Percentiles rank a stretch among this genome's conserved stretches.
Evolutionary conservation across 1,140 invertebrate species (phyloP).

Genomic region (Planococcus citri): DNA sequence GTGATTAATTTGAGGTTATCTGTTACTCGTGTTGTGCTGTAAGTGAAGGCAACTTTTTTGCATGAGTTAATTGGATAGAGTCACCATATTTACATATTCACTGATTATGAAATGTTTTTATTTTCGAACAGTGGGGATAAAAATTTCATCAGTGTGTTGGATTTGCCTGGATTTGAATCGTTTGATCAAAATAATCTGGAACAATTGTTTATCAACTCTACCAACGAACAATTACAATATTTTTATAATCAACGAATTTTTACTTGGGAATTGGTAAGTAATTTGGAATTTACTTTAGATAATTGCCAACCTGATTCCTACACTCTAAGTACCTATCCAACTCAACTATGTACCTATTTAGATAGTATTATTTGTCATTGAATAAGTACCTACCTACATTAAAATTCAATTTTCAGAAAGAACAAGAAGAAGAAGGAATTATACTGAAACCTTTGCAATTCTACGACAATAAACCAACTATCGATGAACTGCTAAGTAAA

Average conservation of each 20-base stretch:
- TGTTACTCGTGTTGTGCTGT: slow-evolving; percentile 66
- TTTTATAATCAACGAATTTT: slow-evolving; percentile 79
- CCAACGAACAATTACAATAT: slow-evolving; percentile 81
- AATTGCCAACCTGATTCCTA: not conserved
- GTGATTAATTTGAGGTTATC: slow-evolving; percentile 68
- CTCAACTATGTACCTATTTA: no score
- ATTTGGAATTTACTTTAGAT: not conserved
- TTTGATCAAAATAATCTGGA: slow-evolving; percentile 73
- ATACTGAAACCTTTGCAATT: slow-evolving; percentile 54
- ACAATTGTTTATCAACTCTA: slow-evolving; percentile 74
- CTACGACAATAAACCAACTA: slow-evolving; percentile 74
- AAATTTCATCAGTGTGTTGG: slow-evolving; percentile 62
- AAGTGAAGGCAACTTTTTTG: slow-evolving; percentile 36
- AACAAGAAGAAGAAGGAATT: slow-evolving; percentile 67
- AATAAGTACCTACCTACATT: no score
- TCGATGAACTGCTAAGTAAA: slow-evolving; percentile 73
- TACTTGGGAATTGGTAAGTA: slow-evolving; percentile 63
- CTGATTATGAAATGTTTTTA: no score
- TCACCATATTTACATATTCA: not conserved
- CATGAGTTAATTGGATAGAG: not conserved
- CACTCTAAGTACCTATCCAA: no score
- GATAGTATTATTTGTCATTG: no score
- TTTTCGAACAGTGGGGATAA: slow-evolving; percentile 53
- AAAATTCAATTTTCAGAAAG: slow-evolving; percentile 39
- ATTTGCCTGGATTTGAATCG: slow-evolving; percentile 85